Percentiles rank a stretch among this genome's conserved stretches.
phyloP scores from a whole-genome alignment of 2,113 vertebrate species.

The Engraulis encrasicolus region DNA sequence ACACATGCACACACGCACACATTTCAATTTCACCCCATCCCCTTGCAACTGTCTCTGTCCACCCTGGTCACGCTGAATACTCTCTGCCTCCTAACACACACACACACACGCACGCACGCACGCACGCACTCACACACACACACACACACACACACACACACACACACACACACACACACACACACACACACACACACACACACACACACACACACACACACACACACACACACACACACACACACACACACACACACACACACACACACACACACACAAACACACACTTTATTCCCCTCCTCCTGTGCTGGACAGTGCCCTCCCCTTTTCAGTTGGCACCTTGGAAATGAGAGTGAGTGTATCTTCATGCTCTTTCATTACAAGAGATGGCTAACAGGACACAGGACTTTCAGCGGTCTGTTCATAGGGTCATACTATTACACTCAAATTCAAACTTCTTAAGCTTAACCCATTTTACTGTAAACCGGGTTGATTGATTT shows the following conservation, averaged over 20 bases:
- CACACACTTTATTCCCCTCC: constrained; percentile 38
- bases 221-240: constrained; percentile 17
- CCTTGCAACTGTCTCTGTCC: constrained; percentile 74
- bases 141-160: too few species aligned
- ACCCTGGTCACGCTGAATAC: constrained; percentile 49
- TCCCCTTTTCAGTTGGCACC: too few species aligned
- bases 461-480: too few species aligned
- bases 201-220: neutral
- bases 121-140: neutral
- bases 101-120: constrained; percentile 15
- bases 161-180: too few species aligned
- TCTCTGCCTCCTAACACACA: neutral
- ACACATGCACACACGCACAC: constrained; percentile 63
- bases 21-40: constrained; percentile 72
- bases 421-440: too few species aligned
- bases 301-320: constrained; percentile 18
- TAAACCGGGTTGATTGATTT: too few species aligned
- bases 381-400: too few species aligned
- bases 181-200: neutral
- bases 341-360: too few species aligned
- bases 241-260: constrained; percentile 20
- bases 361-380: too few species aligned
- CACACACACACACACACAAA: neutral
- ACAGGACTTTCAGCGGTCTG: too few species aligned
- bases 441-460: too few species aligned